Conservation (phyloP, 2,113 vertebrate genomes). For the Calyptomena viridis region DNA sequence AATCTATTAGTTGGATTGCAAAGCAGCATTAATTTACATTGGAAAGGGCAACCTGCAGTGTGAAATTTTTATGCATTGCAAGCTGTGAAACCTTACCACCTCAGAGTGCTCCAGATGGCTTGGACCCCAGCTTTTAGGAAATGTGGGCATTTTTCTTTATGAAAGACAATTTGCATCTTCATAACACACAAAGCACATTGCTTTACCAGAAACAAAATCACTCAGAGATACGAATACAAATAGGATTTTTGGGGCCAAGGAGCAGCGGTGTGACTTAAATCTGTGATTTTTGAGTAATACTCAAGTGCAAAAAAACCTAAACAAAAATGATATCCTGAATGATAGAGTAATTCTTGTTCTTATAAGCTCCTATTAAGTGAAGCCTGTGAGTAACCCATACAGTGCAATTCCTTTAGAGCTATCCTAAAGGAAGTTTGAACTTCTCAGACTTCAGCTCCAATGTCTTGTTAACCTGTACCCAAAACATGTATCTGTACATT, state of each 20-base stretch:
- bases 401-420: background rate
- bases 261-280: background rate
- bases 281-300: background rate
- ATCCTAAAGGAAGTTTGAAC: background rate
- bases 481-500: background rate
- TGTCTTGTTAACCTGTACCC: background rate
- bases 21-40: background rate
- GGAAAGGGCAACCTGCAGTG: background rate
- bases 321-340: background rate
- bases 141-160: background rate
- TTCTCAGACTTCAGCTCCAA: background rate
- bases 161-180: background rate
- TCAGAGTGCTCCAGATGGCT: background rate
- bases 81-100: background rate
- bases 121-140: background rate
- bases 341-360: background rate
- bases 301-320: background rate
- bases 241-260: background rate
- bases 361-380: background rate
- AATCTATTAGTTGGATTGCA: background rate
- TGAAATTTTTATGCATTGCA: background rate
- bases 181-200: background rate
- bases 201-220: background rate
- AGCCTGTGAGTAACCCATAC: background rate
- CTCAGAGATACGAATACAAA: background rate